phyloP scores from a whole-genome alignment of 2,888 invertebrate species.

The Magallana nippona region DNA sequence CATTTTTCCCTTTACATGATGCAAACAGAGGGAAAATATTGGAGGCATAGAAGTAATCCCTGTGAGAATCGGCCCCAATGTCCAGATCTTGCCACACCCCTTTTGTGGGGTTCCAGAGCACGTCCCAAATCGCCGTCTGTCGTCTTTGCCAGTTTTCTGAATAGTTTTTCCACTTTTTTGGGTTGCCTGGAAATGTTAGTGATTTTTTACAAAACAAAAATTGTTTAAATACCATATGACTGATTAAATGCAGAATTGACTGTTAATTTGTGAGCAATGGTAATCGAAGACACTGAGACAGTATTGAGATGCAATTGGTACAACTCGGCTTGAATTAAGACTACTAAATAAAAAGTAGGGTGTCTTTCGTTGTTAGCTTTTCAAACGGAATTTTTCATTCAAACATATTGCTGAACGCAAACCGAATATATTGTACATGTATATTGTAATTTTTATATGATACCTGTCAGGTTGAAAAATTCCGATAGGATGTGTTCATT shows the following conservation, averaged over 20 bases:
- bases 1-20: conserved; percentile 68
- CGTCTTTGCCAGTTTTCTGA: conserved; percentile 40
- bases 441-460: neutral
- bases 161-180: conserved; percentile 51
- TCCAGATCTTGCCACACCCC: conserved; percentile 92
- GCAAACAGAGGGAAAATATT: conserved; percentile 78
- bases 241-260: too few species aligned
- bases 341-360: too few species aligned
- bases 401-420: too few species aligned
- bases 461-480: conserved; percentile 82
- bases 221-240: too few species aligned
- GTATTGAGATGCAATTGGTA: too few species aligned
- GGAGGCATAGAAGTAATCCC: conserved; percentile 75
- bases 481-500: conserved; percentile 85
- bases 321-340: too few species aligned
- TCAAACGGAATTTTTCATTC: too few species aligned
- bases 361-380: too few species aligned
- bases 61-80: conserved; percentile 81
- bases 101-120: conserved; percentile 88
- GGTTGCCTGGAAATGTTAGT: conserved; percentile 53
- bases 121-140: conserved; percentile 83
- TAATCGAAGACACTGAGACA: too few species aligned
- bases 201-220: too few species aligned
- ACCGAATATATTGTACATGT: too few species aligned
- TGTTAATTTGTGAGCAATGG: too few species aligned